phyloP scores from a whole-genome alignment of 2,888 invertebrate species.

The Gastrophysa polygoni region DNA sequence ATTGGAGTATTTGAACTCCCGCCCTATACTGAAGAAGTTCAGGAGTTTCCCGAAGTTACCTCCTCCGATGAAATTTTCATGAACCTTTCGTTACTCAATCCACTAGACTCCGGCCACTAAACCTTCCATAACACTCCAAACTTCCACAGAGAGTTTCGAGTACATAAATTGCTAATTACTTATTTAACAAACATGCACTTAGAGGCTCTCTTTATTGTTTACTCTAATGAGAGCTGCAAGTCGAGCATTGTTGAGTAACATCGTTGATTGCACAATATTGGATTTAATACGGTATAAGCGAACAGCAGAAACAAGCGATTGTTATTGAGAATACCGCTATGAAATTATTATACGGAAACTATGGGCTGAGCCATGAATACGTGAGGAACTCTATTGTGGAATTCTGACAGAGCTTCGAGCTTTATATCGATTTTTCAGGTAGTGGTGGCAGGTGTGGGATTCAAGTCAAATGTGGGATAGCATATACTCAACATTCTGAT shows the following conservation, averaged over 20 bases:
- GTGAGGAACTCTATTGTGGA: not conserved
- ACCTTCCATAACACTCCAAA: not conserved
- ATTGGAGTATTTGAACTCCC: too few species aligned
- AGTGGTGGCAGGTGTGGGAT: too few species aligned
- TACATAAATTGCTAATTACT: conserved; percentile 15
- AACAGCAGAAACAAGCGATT: not conserved
- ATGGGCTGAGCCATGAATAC: not conserved
- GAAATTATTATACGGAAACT: not conserved
- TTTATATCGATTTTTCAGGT: too few species aligned
- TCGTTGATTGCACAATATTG: conserved; percentile 14
- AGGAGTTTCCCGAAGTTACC: too few species aligned
- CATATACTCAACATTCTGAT: too few species aligned
- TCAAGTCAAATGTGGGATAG: too few species aligned
- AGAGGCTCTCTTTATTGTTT: conserved; percentile 5
- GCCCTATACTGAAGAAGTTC: too few species aligned
- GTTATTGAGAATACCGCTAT: not conserved
- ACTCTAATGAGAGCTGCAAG: conserved; percentile 13
- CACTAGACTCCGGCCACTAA: not conserved
- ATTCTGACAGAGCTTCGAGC: too few species aligned
- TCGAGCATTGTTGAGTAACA: conserved; percentile 10
- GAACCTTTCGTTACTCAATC: not conserved
- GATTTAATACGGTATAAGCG: not conserved
- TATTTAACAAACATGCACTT: conserved; percentile 18
- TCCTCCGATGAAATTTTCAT: not conserved
- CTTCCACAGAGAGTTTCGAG: conserved; percentile 6